Percentiles rank a stretch among this genome's conserved stretches.
phyloP scores from a whole-genome alignment of 2,113 vertebrate genomes.

The Nycticryphes semicollaris region DNA sequence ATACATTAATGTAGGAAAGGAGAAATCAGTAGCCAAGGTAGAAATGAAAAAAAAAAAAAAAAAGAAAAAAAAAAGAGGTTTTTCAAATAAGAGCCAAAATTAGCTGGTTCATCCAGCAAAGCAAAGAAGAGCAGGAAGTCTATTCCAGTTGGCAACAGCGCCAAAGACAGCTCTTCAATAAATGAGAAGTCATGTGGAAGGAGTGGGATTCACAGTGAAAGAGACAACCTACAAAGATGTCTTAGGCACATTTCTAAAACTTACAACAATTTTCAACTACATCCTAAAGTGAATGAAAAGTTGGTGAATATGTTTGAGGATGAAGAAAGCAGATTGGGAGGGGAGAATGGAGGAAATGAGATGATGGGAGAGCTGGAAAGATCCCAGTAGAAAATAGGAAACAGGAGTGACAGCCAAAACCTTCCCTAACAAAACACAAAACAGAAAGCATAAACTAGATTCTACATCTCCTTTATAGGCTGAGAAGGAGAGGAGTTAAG shows the following conservation, averaged over 20 bases:
- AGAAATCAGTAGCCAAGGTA: not conserved
- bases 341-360: not conserved
- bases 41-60: not conserved
- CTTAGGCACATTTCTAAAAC: not conserved
- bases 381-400: not conserved
- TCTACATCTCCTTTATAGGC: not conserved
- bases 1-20: not conserved
- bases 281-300: not conserved
- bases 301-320: not conserved
- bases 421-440: not conserved
- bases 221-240: not conserved
- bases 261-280: not conserved
- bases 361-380: not conserved
- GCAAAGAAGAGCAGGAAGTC: not conserved
- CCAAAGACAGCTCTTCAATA: not conserved
- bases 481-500: conserved; percentile 4
- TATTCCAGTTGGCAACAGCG: not conserved
- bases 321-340: not conserved
- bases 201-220: not conserved
- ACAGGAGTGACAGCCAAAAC: not conserved
- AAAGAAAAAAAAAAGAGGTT: not conserved
- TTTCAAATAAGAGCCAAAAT: not conserved
- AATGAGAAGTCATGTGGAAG: not conserved
- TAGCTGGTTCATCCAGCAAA: not conserved
- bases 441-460: not conserved